Evolutionary conservation across 2,113 vertebrate species (phyloP), one percentile per base, ranked within the genome.

Genomic region (Epinephelus lanceolatus): DNA sequence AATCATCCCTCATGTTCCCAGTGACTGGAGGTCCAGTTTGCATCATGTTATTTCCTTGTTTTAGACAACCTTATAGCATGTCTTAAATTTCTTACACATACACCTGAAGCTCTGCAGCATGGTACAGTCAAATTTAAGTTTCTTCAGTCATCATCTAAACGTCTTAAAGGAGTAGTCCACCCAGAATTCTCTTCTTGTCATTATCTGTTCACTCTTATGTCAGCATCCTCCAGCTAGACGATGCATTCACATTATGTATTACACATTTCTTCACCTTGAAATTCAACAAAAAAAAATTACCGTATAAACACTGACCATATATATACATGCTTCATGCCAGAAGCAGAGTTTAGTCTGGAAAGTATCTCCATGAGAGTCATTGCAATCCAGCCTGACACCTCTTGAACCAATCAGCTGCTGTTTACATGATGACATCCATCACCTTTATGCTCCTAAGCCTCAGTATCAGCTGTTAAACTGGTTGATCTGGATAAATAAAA

Each of bases 1-100:
- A 49, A 13, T 59, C 83, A 3, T 23, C 71, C 23, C 37, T 68
- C 52, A 33, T 71, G 63, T 51, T 56, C 51, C 33, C 62, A 70
- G 15, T n/a, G 19, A 45, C 42, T 45, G 42, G 42, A 45, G 2
- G 42, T 69, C 57, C 27, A 80, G 57, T 62, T 57, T 75, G 27
- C 42, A 45, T 45, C 42, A 45, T 45, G 42, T 45, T 11, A 45
- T 45, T 45, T 12, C 42, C 42, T 42, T 42, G 40, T 42, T 42
- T 42, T 42, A 42, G 40, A 42, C 10, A 7, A 37, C 37, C 55
- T 76, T 21, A 71, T 70, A 80, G 80, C 76, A 72, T 77, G 73
- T 67, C 70, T 71, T 84, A 52, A 40, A 40, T 27, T 25, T 67
- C 74, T 69, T 42, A 73, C 49, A 52, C 51, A 17, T 18, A 19